Base-by-base conservation (phyloP, 1,140 invertebrate species). In the Chrysomallon squamiferum region DNA sequence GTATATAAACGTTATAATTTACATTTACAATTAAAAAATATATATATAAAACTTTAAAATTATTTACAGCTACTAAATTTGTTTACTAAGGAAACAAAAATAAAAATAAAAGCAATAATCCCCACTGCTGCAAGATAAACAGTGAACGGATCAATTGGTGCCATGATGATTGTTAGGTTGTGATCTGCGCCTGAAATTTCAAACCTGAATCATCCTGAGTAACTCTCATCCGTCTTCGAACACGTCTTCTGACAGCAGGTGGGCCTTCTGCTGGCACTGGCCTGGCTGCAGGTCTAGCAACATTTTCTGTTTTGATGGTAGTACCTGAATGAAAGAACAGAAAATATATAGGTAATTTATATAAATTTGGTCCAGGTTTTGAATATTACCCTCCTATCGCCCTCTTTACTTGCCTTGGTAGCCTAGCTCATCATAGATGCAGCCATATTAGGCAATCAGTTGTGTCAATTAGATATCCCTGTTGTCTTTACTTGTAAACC, bases 21-120 rank as follows among this genome's bases (percentile, higher is more conserved):
- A 49, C 0, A 27, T 45, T 20, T 18, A 22, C 9, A 22, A 18
- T 29, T 27, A 32, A 22, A 30, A 30, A 41, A 11, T 9, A 3
- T 2, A n/a, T n/a, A 27, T 49, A 18, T 41, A 11, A 47, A 22
- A 43, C 18, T 20, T 47, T 3, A 30, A 2, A 32, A 18, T 33
- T 11, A 43, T 61, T 60, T 64, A 71, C 69, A 22, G 20, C 54
- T 32, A 13, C 45, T 20, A 32, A 71, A 71, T 49, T 64, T 71
- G 35, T 30, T 64, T 15, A 66, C 59, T 4, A 71, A 41, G n/a
- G 56, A 54, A 13, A 71, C 69, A 33, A 71, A 30, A 0, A 66
- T 0, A 13, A 71, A 27, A n/a, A 71, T 64, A 7, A 66, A 33
- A 1, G 33, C 11, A 54, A 71, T 49, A 2, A 62, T 20, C 33